Conservation (phyloP, 2,797 vertebrate species). For the Helicolenus hilgendorfi region DNA sequence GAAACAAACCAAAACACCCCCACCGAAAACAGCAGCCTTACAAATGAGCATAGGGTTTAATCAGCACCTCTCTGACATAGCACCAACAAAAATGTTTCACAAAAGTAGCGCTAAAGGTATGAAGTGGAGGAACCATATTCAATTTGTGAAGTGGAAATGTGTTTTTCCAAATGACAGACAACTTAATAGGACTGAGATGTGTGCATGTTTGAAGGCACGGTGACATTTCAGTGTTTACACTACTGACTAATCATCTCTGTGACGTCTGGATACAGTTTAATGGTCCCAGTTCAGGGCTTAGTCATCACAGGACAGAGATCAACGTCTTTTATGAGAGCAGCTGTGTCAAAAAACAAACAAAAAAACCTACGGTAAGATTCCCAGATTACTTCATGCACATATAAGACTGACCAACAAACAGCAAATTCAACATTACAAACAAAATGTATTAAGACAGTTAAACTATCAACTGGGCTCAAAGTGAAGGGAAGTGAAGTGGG, state of each 20-base stretch:
- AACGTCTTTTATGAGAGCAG: constrained; percentile 27
- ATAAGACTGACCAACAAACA: background rate
- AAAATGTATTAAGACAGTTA: background rate
- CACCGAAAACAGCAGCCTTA: background rate
- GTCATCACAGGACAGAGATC: constrained; percentile 47
- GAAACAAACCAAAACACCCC: rapidly evolving
- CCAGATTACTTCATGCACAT: constrained; percentile 1
- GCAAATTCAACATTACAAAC: background rate
- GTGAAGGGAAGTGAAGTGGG: background rate
- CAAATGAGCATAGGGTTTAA: background rate
- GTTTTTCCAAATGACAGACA: background rate
- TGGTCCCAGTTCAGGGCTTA: constrained; percentile 22
- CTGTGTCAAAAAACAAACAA: background rate
- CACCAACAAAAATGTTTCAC: background rate
- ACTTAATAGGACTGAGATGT: background rate
- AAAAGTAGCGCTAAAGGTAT: background rate
- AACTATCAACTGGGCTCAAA: constrained; percentile 11
- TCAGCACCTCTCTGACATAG: background rate
- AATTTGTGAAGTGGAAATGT: background rate
- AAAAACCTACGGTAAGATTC: background rate
- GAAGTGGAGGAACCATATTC: background rate
- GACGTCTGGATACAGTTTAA: constrained; percentile 30
- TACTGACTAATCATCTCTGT: background rate
- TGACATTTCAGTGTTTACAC: constrained; percentile 53
- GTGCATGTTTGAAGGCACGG: background rate